These are phyloP conservation scores for Octonoba sinensis DNA, from an alignment of 2,888 invertebrate genomes.

Conservation along the genomic window DNA sequence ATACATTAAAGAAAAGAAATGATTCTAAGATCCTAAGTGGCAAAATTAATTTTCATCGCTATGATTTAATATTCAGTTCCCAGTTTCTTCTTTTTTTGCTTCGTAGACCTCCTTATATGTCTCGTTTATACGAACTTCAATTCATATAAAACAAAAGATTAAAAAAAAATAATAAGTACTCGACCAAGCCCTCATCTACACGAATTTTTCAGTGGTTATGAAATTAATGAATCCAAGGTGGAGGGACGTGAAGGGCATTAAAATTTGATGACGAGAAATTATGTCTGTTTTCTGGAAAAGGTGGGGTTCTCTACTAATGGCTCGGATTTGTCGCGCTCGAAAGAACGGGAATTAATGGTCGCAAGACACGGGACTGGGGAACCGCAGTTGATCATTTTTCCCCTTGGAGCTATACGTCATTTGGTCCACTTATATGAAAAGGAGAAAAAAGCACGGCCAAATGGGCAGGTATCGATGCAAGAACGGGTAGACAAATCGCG, in stretches of 20 bases:
- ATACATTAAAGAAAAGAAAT: no score
- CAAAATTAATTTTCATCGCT: no score
- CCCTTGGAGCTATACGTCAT: conserved; percentile 50
- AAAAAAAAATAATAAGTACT: conserved; percentile 13
- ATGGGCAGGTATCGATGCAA: conserved; percentile 7
- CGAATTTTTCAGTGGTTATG: conserved; percentile 38
- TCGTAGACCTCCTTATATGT: not conserved
- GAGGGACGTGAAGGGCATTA: conserved; percentile 50
- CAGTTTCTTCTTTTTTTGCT: no score
- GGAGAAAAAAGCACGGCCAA: conserved; percentile 25
- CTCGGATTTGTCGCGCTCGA: conserved; percentile 58
- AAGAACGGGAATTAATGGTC: conserved; percentile 61
- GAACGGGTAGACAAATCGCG: no score
- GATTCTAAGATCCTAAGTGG: no score
- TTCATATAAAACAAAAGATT: conserved; percentile 8
- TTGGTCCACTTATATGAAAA: conserved; percentile 35
- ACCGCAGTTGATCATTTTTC: conserved; percentile 59
- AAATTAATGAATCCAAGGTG: conserved; percentile 42
- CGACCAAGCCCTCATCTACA: conserved; percentile 10
- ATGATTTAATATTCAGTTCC: no score
- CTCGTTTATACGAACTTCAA: conserved; percentile 1
- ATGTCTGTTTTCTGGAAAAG: conserved; percentile 57
- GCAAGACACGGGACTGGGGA: conserved; percentile 50
- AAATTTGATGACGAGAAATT: conserved; percentile 61
- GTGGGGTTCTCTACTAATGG: conserved; percentile 59